Conservation (phyloP, 2,797 vertebrate species). For the Tapirus indicus region DNA sequence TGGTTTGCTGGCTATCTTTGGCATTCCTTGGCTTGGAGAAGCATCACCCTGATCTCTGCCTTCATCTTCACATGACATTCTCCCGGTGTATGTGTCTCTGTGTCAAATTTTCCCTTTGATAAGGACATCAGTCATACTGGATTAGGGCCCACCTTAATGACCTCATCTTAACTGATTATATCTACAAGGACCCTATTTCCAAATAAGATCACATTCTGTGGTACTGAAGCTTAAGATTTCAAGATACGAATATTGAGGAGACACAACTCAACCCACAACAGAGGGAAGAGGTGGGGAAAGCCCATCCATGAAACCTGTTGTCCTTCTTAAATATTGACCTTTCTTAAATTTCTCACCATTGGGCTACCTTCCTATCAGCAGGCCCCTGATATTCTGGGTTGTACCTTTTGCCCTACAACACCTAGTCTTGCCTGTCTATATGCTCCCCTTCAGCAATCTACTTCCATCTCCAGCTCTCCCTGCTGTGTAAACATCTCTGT, state of each 20-base stretch:
- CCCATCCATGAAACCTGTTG: background rate
- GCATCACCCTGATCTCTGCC: background rate
- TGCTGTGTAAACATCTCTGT: background rate
- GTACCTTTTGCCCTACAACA: background rate
- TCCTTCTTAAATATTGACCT: background rate
- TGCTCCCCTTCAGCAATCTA: background rate
- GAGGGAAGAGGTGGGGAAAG: background rate
- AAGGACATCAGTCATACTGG: background rate
- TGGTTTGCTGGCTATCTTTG: background rate
- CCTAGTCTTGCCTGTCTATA: background rate
- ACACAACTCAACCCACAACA: background rate
- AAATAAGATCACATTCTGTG: slow-evolving; percentile 4
- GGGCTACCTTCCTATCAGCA: background rate
- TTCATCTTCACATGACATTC: background rate
- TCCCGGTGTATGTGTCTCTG: background rate
- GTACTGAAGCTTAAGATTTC: background rate
- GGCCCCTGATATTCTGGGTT: background rate
- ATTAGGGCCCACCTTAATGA: background rate
- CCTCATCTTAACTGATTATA: background rate
- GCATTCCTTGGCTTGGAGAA: background rate
- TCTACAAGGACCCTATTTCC: background rate
- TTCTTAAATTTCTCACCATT: background rate
- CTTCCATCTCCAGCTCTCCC: background rate
- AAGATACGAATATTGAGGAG: background rate
- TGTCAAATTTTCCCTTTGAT: background rate